Base-by-base conservation (phyloP, 1,140 invertebrate species). In the Teleogryllus occipitalis region DNA sequence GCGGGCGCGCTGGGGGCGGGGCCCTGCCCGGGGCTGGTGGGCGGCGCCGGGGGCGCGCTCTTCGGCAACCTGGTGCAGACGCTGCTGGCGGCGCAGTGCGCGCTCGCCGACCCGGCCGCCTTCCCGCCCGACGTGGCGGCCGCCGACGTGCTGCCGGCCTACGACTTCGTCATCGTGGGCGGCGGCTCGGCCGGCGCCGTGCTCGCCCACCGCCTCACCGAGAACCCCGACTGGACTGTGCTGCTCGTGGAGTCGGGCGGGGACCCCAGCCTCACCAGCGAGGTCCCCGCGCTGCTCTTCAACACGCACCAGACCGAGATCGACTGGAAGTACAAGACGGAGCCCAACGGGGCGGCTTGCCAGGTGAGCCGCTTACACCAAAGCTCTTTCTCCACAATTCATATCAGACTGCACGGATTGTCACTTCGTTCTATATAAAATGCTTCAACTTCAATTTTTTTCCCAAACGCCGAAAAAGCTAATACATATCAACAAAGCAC, bases 111-210 rank as follows among this genome's bases (percentile, higher is more conserved):
- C 15, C 80, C 78, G 5, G 72, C 78, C 2, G 76, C 80, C 8
- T 87, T 88, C 4, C 89, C 89, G 0, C 77, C 83, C 8, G 89
- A 91, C 49, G 86, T 86, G 54, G 89, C 87, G 7, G 86, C 88
- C 8, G 87, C 87, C 65, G 81, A 65, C 92, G 15, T 8, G 82
- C 86, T 87, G 72, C 85, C 88, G 1, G 83, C 86, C 46, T 91
- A 90, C 80, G 90, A 91, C 80, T 90, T 91, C 78, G 87, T 91
- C 6, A 84, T 89, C 0, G 88, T 88, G 0, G 90, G 90, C 0
- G 86, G 86, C 12, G 93, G 93, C 54, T 90, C 91, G 0, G 90
- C 91, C 4, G 93, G 93, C 49, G 89, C 89, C 74, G 88, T 91
- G 2, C 74, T 94, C 18, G 92, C 93, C 0, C 89, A 86, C 80